phyloP scores from a whole-genome alignment of 2,797 vertebrate genomes.

The Parotocinclus haroldoi region DNA sequence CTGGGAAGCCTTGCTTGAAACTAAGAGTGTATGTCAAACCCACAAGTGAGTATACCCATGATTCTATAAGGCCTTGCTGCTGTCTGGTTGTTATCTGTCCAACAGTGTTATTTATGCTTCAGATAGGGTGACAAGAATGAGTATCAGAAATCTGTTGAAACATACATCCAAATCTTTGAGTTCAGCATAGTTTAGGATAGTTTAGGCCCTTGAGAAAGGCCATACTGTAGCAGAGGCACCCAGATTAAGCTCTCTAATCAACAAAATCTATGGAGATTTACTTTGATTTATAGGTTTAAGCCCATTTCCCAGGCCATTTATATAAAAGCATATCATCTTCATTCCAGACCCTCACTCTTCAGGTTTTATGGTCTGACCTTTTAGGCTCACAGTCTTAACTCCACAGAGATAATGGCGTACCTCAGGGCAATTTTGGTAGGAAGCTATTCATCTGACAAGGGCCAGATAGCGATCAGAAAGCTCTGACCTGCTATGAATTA shows the following conservation, averaged over 20 bases:
- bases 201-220: too few species aligned
- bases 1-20: constrained; percentile 84
- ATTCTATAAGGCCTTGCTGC: neutral
- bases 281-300: constrained; percentile 26
- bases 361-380: constrained; percentile 32
- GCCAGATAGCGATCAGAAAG: constrained; percentile 46
- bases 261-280: constrained; percentile 7
- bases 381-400: constrained; percentile 14
- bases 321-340: constrained; percentile 1
- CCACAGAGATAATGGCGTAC: constrained; percentile 32
- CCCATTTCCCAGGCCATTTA: constrained; percentile 10
- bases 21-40: constrained; percentile 89
- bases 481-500: constrained; percentile 17
- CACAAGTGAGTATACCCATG: constrained; percentile 75
- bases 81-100: neutral
- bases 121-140: neutral
- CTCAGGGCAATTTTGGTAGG: constrained; percentile 31
- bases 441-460: constrained; percentile 42
- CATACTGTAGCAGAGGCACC: neutral
- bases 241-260: constrained; percentile 24
- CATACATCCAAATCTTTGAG: neutral
- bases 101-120: constrained; percentile 30
- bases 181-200: neutral
- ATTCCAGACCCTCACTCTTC: constrained; percentile 7
- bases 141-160: constrained; percentile 6